These are phyloP conservation scores for Tiphia femorata DNA, from an alignment of 2,888 invertebrate species.

Conservation along the genomic window DNA sequence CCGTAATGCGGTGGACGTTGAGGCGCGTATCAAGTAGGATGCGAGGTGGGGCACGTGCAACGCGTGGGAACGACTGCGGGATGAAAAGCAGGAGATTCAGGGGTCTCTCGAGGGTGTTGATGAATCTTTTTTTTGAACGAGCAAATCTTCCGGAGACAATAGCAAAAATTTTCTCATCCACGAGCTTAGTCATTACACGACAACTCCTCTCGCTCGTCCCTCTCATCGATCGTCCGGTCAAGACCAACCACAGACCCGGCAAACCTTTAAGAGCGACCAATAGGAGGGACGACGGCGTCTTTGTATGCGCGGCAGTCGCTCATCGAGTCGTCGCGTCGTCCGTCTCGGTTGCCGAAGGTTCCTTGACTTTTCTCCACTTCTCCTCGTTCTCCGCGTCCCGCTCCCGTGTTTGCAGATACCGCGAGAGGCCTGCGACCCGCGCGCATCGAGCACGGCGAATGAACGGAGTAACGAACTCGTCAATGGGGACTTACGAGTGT, in stretches of 20 bases:
- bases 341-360: conserved; percentile 23
- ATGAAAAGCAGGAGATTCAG: background rate
- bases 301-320: conserved; percentile 3
- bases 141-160: too few species aligned
- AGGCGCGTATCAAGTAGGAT: too few species aligned
- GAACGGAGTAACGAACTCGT: conserved; percentile 36
- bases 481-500: conserved; percentile 32
- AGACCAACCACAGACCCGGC: conserved; percentile 23
- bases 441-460: conserved; percentile 19
- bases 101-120: background rate
- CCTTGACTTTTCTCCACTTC: conserved; percentile 23
- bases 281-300: conserved; percentile 3
- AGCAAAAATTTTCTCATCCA: too few species aligned
- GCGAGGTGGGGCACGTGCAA: too few species aligned
- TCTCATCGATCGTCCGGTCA: too few species aligned
- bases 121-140: background rate
- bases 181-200: too few species aligned
- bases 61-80: background rate
- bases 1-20: too few species aligned
- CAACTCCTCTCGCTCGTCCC: too few species aligned
- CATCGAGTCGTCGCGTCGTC: too few species aligned
- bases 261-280: conserved; percentile 21
- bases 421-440: conserved; percentile 11
- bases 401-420: conserved; percentile 21
- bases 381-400: background rate